Conservation (phyloP, 2,113 vertebrate species). For the Propithecus coquereli region DNA sequence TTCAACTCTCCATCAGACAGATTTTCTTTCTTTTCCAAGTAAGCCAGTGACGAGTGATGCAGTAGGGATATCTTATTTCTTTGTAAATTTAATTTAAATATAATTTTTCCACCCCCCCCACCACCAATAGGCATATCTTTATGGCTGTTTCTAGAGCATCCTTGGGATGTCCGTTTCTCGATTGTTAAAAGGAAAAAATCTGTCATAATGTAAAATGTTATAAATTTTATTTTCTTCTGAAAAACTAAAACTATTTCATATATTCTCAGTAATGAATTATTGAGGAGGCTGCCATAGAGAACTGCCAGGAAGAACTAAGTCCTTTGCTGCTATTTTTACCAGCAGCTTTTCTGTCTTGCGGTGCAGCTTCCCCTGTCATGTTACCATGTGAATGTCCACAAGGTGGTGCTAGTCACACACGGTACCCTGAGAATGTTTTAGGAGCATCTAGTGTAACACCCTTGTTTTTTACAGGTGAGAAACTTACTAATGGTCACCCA, state of each 20-base stretch:
- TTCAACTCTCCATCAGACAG: not conserved
- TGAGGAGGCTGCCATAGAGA: not conserved
- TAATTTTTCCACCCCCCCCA: no score
- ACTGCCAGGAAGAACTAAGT: not conserved
- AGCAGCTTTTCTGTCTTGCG: not conserved
- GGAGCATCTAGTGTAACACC: not conserved
- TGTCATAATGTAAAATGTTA: not conserved
- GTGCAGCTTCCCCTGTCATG: not conserved
- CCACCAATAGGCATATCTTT: not conserved
- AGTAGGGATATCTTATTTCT: not conserved
- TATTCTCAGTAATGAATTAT: not conserved
- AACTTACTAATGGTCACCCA: not conserved
- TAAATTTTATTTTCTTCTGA: not conserved
- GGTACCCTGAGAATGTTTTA: not conserved
- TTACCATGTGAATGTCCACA: not conserved
- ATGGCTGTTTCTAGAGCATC: not conserved
- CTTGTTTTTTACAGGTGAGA: not conserved
- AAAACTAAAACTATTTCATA: not conserved
- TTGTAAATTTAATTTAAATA: no score
- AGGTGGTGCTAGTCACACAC: slow-evolving; percentile 16
- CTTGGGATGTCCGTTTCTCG: not conserved
- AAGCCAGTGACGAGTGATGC: not conserved
- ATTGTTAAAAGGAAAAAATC: not conserved
- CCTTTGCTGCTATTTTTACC: not conserved
- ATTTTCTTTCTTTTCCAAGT: not conserved